Conservation (phyloP, 2,888 invertebrate species). For the Craniophora ligustri region DNA sequence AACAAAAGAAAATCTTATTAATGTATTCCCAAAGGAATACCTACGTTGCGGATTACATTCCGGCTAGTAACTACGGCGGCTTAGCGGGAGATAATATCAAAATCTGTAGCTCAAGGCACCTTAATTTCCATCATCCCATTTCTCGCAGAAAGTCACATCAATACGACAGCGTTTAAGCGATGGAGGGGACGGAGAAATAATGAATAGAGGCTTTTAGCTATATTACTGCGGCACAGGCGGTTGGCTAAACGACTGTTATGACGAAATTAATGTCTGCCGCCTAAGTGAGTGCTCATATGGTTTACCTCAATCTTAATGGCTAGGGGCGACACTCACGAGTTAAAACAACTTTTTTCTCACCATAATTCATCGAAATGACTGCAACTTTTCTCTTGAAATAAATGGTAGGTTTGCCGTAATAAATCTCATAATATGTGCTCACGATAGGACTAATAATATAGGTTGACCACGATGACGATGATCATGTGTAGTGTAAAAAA, state of each 20-base stretch:
- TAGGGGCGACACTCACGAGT: slow-evolving; percentile 31
- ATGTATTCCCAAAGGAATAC: slow-evolving; percentile 47
- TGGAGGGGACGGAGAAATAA: slow-evolving; percentile 63
- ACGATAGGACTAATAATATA: too few species aligned
- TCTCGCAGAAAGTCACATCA: slow-evolving; percentile 61
- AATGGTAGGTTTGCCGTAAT: slow-evolving; percentile 17
- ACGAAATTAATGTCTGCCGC: slow-evolving; percentile 75
- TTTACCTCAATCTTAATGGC: slow-evolving; percentile 69
- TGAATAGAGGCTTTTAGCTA: slow-evolving; percentile 80
- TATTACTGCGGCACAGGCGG: slow-evolving; percentile 73
- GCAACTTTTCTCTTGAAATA: slow-evolving; percentile 29
- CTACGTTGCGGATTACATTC: slow-evolving; percentile 45
- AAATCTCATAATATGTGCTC: too few species aligned
- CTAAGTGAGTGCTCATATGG: slow-evolving; percentile 76
- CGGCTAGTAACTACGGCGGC: slow-evolving; percentile 35
- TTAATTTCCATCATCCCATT: slow-evolving; percentile 58
- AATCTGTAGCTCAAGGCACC: slow-evolving; percentile 48
- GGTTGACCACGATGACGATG: too few species aligned
- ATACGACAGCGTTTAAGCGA: slow-evolving; percentile 60
- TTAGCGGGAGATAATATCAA: slow-evolving; percentile 45
- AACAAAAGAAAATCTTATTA: slow-evolving; percentile 49
- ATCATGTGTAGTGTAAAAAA: too few species aligned
- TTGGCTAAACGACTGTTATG: slow-evolving; percentile 75
- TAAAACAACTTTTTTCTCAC: slow-evolving; percentile 43
- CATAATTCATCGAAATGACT: slow-evolving; percentile 34